Evolutionary conservation across 2,113 vertebrate species (phyloP).

Genomic region (Upupa epops): DNA sequence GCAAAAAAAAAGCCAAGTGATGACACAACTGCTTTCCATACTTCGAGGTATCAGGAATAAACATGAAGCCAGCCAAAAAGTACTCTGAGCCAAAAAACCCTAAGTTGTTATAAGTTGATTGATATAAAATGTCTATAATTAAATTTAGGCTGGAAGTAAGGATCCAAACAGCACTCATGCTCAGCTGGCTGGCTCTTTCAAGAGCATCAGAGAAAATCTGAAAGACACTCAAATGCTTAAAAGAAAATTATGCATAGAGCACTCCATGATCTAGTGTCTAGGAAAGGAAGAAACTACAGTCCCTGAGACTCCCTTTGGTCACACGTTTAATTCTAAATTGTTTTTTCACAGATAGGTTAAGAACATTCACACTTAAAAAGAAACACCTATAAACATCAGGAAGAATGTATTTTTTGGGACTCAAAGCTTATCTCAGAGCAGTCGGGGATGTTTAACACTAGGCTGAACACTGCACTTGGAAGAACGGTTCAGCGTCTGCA

Average conservation of each 20-base stretch:
- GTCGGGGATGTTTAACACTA: not conserved
- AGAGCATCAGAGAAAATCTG: not conserved
- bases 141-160: not conserved
- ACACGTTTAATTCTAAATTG: not conserved
- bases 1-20: not conserved
- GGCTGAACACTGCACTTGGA: not conserved
- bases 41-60: not conserved
- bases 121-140: not conserved
- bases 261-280: not conserved
- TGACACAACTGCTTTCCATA: not conserved
- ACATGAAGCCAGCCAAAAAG: not conserved
- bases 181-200: not conserved
- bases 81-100: not conserved
- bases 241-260: fast-evolving
- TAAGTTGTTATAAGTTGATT: not conserved
- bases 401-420: fast-evolving
- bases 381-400: fast-evolving
- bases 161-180: not conserved
- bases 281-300: fast-evolving
- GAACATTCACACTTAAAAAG: not conserved
- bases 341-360: not conserved
- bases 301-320: not conserved
- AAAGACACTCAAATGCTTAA: not conserved
- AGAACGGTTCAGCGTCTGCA: fast-evolving
- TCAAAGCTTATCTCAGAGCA: not conserved